Base-by-base conservation (phyloP, 1,140 invertebrate species). In the Nasonia longicornis region DNA sequence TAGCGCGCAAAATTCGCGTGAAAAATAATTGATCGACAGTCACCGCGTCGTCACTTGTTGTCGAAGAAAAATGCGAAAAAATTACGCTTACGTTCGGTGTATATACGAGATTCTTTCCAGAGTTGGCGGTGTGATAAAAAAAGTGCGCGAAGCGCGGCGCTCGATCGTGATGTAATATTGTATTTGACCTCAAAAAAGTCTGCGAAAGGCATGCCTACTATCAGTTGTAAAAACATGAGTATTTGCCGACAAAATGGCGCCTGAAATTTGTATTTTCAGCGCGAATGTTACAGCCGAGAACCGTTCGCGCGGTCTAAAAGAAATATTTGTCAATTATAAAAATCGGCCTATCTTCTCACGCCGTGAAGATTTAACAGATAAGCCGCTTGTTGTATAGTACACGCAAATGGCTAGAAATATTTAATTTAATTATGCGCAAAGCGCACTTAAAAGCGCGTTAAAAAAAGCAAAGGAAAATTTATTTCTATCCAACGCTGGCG, bases 181-280 rank as follows among this genome's bases (percentile, higher is more conserved):
- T 58, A 58, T 58, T n/a, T 58, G 52, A n/a, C 52, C 52, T 58
- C 20, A n/a, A n/a, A 58, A 58, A 58, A 58, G 52, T 58, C 52
- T n/a, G 52, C 52, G 6, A n/a, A 58, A 58, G 16, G 52, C 20
- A 58, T 20, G 16, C 1, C 52, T 58, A 48, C 26, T 73, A 16
- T 66, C 20, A 38, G 10, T 35, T 67, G 12, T n/a, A 67, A n/a
- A 26, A 67, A 45, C 22, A 45, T 12, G 38, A 52, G 20, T 45
- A 20, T 35, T 74, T 66, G 77, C 78, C 78, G 78, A 80, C 78
- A 80, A 80, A 74, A 80, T 80, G 78, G 78, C 78, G 71, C 8
- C 58, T 31, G 69, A 38, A 58, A 31, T 70, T 70, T 58, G 31
- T 42, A 45, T 64, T 64, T 76, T n/a, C n/a, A 38, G 11, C 29